Evolutionary conservation across 37 sponge, comb jelly and placozoan genomes (phyloP).

Genomic region (Cliona cf. orientalis): DNA sequence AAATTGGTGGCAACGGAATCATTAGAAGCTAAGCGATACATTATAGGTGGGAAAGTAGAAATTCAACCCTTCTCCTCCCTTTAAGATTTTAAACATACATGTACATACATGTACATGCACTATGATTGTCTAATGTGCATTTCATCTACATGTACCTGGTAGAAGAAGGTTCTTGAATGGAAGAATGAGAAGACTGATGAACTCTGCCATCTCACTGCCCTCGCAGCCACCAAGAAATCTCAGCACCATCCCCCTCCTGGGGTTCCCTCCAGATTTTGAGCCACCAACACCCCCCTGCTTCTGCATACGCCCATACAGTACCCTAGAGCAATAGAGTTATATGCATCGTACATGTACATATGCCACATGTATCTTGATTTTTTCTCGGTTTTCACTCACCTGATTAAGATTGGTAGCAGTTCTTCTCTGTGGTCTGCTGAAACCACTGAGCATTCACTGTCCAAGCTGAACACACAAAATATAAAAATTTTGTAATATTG

Average conservation of each 20-base stretch:
- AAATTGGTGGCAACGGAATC: no score
- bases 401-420: slow-evolving; percentile 71
- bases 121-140: no score
- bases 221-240: slow-evolving; percentile 72
- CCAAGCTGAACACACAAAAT: slow-evolving; percentile 19
- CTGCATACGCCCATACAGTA: slow-evolving; percentile 83
- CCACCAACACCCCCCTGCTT: slow-evolving; percentile 30
- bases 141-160: no score
- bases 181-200: slow-evolving; percentile 42
- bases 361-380: no score
- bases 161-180: slow-evolving; percentile 54
- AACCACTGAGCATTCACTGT: slow-evolving; percentile 54
- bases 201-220: slow-evolving; percentile 53
- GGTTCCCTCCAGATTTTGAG: slow-evolving; percentile 43
- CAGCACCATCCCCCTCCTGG: slow-evolving; percentile 61
- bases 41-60: no score
- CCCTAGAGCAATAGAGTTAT: slow-evolving; percentile 11
- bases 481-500: background rate
- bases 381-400: slow-evolving; percentile 50
- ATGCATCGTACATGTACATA: no score
- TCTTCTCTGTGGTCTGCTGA: slow-evolving; percentile 57
- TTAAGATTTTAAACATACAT: no score
- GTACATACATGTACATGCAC: no score
- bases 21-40: no score
- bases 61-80: no score